Conservation (phyloP, 2,113 vertebrate species). For the Loxodonta africana region DNA sequence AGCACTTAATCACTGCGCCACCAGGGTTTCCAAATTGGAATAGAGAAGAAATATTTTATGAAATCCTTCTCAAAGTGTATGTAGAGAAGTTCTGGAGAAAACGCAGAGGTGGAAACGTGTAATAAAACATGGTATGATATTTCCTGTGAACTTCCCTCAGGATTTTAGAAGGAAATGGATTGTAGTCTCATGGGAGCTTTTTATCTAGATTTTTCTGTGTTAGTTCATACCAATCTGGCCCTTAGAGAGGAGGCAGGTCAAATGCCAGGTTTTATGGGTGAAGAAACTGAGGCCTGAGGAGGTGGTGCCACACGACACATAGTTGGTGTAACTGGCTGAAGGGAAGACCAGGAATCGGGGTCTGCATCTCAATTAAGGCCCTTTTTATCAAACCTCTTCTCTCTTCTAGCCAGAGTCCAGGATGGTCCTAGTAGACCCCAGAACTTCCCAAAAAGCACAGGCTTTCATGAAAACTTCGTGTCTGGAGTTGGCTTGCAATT, state of each 20-base stretch:
- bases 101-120: neutral
- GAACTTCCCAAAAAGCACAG: neutral
- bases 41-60: neutral
- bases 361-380: neutral
- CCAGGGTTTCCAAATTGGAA: neutral
- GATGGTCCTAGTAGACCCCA: neutral
- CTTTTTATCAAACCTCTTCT: neutral
- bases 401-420: neutral
- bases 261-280: neutral
- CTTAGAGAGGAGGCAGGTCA: neutral
- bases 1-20: too few species aligned
- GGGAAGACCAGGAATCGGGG: neutral
- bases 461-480: neutral
- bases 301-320: fast-evolving
- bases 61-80: neutral
- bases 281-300: neutral
- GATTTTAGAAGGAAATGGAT: neutral
- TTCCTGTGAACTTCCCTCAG: neutral
- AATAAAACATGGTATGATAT: neutral
- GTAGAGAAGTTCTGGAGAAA: neutral
- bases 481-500: neutral
- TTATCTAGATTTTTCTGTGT: neutral
- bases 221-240: neutral
- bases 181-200: neutral
- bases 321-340: neutral